Evolutionary conservation across 2,888 invertebrate species (phyloP).

Genomic region (Vesta saturnalis): DNA sequence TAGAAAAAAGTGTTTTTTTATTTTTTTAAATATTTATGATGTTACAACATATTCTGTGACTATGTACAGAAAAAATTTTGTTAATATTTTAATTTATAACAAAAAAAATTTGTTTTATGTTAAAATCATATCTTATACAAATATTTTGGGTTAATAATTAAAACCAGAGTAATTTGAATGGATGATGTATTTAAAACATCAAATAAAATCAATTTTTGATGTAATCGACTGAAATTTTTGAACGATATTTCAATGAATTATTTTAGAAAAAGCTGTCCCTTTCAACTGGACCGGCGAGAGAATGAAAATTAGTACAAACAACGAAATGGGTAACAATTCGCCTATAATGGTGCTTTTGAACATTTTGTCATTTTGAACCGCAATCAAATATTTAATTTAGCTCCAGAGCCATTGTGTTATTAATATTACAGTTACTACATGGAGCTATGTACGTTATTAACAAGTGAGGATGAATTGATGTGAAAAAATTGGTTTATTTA

Average conservation of each 20-base stretch:
- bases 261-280: no score
- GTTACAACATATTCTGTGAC: not conserved
- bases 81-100: slow-evolving; percentile 47
- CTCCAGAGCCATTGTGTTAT: no score
- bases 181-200: slow-evolving; percentile 32
- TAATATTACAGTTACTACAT: slow-evolving; percentile 8
- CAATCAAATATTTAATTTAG: not conserved
- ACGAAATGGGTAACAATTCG: slow-evolving; percentile 8
- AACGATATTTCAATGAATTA: slow-evolving; percentile 22
- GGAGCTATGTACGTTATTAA: slow-evolving; percentile 11
- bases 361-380: slow-evolving; percentile 3
- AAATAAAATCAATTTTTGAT: slow-evolving; percentile 37
- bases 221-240: slow-evolving; percentile 20
- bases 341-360: no score
- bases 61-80: slow-evolving; percentile 35
- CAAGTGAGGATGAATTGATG: slow-evolving; percentile 22
- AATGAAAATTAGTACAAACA: slow-evolving; percentile 28
- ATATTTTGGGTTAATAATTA: slow-evolving; percentile 42
- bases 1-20: not conserved
- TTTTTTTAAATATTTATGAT: not conserved
- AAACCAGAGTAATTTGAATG: slow-evolving; percentile 29
- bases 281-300: slow-evolving; percentile 31
- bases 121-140: slow-evolving; percentile 47
- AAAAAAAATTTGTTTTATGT: slow-evolving; percentile 40
- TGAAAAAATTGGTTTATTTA: no score